phyloP scores from a whole-genome alignment of 2,888 invertebrate species.

The Drosophila algonquin region DNA sequence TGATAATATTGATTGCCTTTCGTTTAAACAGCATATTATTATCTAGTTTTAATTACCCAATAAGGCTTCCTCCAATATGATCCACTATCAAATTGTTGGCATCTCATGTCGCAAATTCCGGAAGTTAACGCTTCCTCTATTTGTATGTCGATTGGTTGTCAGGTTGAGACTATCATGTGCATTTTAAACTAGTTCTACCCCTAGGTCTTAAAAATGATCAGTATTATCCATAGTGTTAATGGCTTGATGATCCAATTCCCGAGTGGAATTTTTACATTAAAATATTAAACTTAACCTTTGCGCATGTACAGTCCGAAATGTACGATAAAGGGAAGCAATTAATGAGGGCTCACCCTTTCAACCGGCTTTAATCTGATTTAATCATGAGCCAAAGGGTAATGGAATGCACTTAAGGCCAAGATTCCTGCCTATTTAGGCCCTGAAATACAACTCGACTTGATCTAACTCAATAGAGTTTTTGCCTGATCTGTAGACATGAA shows the following conservation, averaged over 20 bases:
- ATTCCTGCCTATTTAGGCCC: slow-evolving; percentile 6
- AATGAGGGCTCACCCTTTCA: slow-evolving; percentile 14
- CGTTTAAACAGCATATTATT: neutral
- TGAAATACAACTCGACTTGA: slow-evolving; percentile 7
- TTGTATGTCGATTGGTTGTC: neutral
- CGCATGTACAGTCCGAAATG: neutral
- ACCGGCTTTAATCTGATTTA: neutral
- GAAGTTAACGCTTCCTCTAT: neutral
- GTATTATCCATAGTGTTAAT: neutral
- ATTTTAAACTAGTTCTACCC: neutral
- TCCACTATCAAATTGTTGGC: too few relatives aligned
- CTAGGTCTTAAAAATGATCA: neutral
- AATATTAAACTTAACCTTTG: neutral
- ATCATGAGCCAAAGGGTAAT: neutral
- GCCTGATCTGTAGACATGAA: neutral
- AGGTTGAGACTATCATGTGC: too few relatives aligned
- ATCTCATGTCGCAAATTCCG: neutral
- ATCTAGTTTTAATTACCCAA: too few relatives aligned
- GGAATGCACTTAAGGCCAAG: neutral
- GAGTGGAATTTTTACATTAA: slow-evolving; percentile 6
- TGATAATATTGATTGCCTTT: neutral
- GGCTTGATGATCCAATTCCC: neutral
- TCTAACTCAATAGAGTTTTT: slow-evolving; percentile 28
- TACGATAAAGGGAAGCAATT: neutral
- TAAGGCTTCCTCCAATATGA: too few relatives aligned